A percentile compares a stretch with the other conserved stretches of the same genome.
These are phyloP conservation scores for Cyprinodon tularosa DNA, from an alignment of 2,113 vertebrate genomes.

Conservation along the genomic window DNA sequence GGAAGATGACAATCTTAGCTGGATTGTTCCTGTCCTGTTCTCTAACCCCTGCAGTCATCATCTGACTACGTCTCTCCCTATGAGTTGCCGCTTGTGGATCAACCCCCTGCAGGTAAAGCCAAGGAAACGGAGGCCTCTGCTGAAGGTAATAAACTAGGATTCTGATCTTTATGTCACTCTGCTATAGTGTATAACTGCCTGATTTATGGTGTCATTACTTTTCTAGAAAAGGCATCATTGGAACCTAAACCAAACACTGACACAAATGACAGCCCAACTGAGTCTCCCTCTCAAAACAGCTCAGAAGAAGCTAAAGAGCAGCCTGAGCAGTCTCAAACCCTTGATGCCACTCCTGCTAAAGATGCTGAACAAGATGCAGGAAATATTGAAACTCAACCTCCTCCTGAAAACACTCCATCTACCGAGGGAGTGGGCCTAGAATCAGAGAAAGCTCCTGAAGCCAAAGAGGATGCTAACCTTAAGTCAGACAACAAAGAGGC, in stretches of 20 bases:
- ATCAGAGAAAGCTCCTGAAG: slow-evolving; percentile 29
- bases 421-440: slow-evolving; percentile 1
- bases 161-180: neutral
- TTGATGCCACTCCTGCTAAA: slow-evolving; percentile 7
- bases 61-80: slow-evolving; percentile 76
- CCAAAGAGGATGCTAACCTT: slow-evolving; percentile 25
- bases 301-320: slow-evolving; percentile 37
- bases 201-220: slow-evolving; percentile 10
- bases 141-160: slow-evolving; percentile 59
- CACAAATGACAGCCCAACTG: slow-evolving; percentile 3
- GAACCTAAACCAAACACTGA: slow-evolving; percentile 31
- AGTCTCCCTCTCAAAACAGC: slow-evolving; percentile 38
- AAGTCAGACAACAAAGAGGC: slow-evolving; percentile 22
- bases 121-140: slow-evolving; percentile 34
- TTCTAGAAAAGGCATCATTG: slow-evolving; percentile 31
- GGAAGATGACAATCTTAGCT: slow-evolving; percentile 26
- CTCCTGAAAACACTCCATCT: slow-evolving; percentile 1
- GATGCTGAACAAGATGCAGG: slow-evolving; percentile 18
- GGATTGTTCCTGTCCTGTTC: slow-evolving; percentile 32
- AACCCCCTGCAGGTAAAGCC: slow-evolving; percentile 13
- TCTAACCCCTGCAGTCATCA: slow-evolving; percentile 60
- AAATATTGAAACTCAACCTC: slow-evolving; percentile 19
- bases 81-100: slow-evolving; percentile 68
- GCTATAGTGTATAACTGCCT: slow-evolving; percentile 1
- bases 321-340: slow-evolving; percentile 19